phyloP scores from a whole-genome alignment of 2,888 invertebrate genomes.

The Nomada hirtipes region DNA sequence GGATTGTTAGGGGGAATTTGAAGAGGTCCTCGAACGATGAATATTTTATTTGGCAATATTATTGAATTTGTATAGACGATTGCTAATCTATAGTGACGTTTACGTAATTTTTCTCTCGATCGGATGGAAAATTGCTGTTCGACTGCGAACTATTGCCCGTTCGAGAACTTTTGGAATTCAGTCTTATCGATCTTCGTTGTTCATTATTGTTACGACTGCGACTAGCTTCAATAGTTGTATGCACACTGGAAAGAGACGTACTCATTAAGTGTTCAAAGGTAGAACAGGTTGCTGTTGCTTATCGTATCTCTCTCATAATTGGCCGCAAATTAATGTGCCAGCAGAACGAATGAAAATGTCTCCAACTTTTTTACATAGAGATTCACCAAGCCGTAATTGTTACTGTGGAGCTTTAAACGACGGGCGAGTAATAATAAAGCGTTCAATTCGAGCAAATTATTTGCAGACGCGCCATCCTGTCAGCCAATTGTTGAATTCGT shows the following conservation, averaged over 20 bases:
- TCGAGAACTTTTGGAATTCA: too few relatives aligned
- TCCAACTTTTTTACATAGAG: neutral
- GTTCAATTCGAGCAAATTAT: constrained; percentile 42
- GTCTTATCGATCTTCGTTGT: too few relatives aligned
- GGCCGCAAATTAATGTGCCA: neutral
- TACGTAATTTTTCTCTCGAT: too few relatives aligned
- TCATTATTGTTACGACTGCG: too few relatives aligned
- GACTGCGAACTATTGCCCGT: too few relatives aligned
- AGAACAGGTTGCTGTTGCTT: neutral
- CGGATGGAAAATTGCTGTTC: too few relatives aligned
- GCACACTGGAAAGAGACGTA: too few relatives aligned
- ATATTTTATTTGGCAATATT: too few relatives aligned
- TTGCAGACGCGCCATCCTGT: constrained; percentile 41
- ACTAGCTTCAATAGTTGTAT: neutral
- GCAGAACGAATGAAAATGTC: neutral
- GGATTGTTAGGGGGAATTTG: neutral
- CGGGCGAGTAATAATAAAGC: constrained; percentile 40
- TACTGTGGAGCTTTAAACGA: constrained; percentile 29
- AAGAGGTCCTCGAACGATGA: too few relatives aligned
- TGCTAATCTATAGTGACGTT: too few relatives aligned
- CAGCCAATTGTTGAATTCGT: constrained; percentile 42
- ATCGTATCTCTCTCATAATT: neutral
- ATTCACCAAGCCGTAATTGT: constrained; percentile 1
- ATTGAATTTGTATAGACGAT: too few relatives aligned
- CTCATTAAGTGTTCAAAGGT: too few relatives aligned